Conservation (phyloP, 2,888 invertebrate genomes). For the Caenorhabditis macrosperma region DNA sequence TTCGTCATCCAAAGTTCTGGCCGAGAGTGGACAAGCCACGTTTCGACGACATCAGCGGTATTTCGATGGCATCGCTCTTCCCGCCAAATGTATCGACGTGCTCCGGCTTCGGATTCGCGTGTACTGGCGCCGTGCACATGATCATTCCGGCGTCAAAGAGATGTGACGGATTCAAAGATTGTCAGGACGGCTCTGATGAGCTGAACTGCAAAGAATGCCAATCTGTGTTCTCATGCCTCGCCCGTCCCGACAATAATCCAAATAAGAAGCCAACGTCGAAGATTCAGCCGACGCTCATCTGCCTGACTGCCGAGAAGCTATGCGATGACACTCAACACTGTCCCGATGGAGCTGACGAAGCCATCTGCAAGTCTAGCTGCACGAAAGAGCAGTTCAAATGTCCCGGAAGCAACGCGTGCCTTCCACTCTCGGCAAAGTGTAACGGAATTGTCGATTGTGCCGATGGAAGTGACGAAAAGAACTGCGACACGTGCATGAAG, state of each 20-base stretch:
- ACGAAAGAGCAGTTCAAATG: conserved; percentile 57
- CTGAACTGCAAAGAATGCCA: conserved; percentile 70
- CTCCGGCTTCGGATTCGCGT: conserved; percentile 74
- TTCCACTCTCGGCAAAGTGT: conserved; percentile 59
- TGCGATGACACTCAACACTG: conserved; percentile 74
- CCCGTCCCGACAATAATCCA: conserved; percentile 11
- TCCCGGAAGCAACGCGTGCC: conserved; percentile 48
- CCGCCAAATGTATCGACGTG: conserved; percentile 74
- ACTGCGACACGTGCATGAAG: conserved; percentile 58
- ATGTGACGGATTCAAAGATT: conserved; percentile 74
- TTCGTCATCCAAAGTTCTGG: conserved; percentile 52
- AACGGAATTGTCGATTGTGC: conserved; percentile 66
- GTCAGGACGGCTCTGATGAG: conserved; percentile 73
- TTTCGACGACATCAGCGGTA: conserved; percentile 46
- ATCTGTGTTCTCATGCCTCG: conserved; percentile 72
- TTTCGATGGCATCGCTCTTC: conserved; percentile 61
- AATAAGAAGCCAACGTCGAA: conserved; percentile 21
- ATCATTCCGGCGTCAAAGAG: conserved; percentile 64
- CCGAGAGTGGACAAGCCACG: conserved; percentile 48
- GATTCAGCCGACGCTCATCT: conserved; percentile 42
- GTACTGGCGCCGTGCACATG: conserved; percentile 65
- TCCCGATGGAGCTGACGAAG: conserved; percentile 70
- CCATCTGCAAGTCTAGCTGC: conserved; percentile 42
- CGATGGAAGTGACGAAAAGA: conserved; percentile 62
- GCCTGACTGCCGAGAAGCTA: conserved; percentile 56